phyloP scores from a whole-genome alignment of 2,888 invertebrate genomes.

The Luperina testacea region DNA sequence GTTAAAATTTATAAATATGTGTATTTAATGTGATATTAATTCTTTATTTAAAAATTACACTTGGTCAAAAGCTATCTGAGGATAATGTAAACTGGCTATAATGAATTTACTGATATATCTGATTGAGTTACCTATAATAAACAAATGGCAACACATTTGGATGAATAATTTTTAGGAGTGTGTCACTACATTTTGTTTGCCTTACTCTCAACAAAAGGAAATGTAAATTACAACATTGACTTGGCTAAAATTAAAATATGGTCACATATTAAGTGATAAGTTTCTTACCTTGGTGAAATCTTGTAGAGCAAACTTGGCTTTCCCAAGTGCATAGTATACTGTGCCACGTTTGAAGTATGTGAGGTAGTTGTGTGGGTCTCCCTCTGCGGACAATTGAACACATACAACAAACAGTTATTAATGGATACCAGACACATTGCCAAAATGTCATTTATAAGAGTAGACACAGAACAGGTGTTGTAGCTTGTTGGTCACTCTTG shows the following conservation, averaged over 20 bases:
- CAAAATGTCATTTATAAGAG: slow-evolving; percentile 30
- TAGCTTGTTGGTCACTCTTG: background rate
- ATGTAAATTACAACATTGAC: slow-evolving; percentile 17
- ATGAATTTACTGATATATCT: background rate
- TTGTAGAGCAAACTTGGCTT: slow-evolving; percentile 97
- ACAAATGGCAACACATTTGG: background rate
- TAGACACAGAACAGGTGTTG: slow-evolving; percentile 15
- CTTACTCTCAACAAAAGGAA: slow-evolving; percentile 15
- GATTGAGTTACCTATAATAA: background rate
- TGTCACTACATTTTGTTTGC: background rate
- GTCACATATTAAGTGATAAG: slow-evolving; percentile 7
- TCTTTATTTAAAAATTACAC: background rate
- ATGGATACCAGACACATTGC: slow-evolving; percentile 10
- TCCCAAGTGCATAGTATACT: slow-evolving; percentile 98
- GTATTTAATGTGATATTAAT: background rate
- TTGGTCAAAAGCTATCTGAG: background rate
- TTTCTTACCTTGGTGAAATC: slow-evolving; percentile 94
- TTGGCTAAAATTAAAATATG: slow-evolving; percentile 11
- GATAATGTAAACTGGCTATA: background rate
- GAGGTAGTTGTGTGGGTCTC: slow-evolving; percentile 98
- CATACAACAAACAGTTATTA: background rate
- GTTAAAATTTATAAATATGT: background rate
- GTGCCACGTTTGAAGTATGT: slow-evolving; percentile 99
- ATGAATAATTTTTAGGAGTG: background rate
- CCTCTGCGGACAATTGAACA: slow-evolving; percentile 91